Base-by-base conservation (phyloP, 2,888 invertebrate genomes). In the Meandrusa payeni region DNA sequence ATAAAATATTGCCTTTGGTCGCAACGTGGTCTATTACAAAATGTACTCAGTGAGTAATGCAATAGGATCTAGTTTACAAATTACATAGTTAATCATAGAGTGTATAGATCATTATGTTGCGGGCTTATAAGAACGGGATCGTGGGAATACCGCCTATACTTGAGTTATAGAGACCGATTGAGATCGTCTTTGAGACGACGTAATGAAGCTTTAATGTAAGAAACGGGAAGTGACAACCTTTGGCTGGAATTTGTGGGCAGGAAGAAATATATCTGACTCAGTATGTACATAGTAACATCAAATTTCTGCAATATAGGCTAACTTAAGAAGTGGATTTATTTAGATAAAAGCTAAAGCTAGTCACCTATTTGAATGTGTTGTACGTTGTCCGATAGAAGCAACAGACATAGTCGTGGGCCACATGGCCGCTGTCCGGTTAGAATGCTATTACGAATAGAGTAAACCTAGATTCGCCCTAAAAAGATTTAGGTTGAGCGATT, bases 81-180 rank as follows among this genome's bases (percentile, higher is more conserved):
- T 61, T 61, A 54, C 34, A 45, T 47, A 42, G 59, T 57, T 72
- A 67, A 76, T 80, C 76, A 82, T 77, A 71, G 78, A 69, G 62
- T 57, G 66, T 73, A 78, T 64, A 70, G 76, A 78, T 77, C 78
- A 80, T 80, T 80, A 80, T 75, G 74, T 76, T 72, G 64, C 57
- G 52, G 65, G 67, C 69, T 71, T 69, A 79, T 85, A 83, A 81
- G 83, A 86, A 85, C 70, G 74, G 76, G 74, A 87, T 83, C 86
- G 86, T 87, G 86, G 86, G 86, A 87, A 86, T 75, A 71, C 61
- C 57, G 59, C 50, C 68, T 65, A 74, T 74, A 64, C 68, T 75
- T 79, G 80, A 81, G 78, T 76, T 81, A 77, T 76, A 65, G 62
- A 42, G 63, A 60, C 37, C 54, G 52, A 54, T 52, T 49, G 59